A percentile compares a stretch with the other conserved stretches of the same genome.
phyloP scores from a whole-genome alignment of 1,140 invertebrate species.

The Diplogasteroides magnus region DNA sequence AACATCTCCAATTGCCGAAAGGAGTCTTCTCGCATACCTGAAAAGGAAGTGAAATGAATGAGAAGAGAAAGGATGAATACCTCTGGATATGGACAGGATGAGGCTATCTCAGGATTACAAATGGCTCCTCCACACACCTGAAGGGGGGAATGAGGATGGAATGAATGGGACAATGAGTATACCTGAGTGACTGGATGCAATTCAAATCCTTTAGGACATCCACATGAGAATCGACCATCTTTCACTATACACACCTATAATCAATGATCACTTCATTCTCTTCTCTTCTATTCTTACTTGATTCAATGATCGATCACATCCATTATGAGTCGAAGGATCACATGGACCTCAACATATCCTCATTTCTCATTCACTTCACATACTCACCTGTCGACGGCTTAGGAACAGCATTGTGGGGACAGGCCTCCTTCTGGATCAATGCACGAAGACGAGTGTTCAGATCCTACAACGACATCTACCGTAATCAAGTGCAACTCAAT shows the following conservation, averaged over 20 bases:
- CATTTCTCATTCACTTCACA: background rate
- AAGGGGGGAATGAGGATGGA: background rate
- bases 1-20: constrained; percentile 49
- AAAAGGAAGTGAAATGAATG: background rate
- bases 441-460: constrained; percentile 51
- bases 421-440: constrained; percentile 50
- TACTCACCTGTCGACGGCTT: background rate
- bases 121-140: constrained; percentile 50
- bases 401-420: constrained; percentile 33
- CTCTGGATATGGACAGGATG: constrained; percentile 31
- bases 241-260: constrained; percentile 4
- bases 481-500: no score
- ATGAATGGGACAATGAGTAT: no score
- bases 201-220: constrained; percentile 43
- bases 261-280: background rate
- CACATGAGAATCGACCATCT: constrained; percentile 25
- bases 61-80: background rate
- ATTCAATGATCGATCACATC: constrained; percentile 48
- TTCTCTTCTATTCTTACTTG: constrained; percentile 46
- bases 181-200: constrained; percentile 45
- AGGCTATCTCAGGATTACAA: constrained; percentile 48
- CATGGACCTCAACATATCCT: constrained; percentile 32
- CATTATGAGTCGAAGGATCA: constrained; percentile 45
- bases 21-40: constrained; percentile 41
- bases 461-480: no score